Evolutionary conservation across 2,888 invertebrate genomes (phyloP).

Genomic region (Pegoplata infirma): DNA sequence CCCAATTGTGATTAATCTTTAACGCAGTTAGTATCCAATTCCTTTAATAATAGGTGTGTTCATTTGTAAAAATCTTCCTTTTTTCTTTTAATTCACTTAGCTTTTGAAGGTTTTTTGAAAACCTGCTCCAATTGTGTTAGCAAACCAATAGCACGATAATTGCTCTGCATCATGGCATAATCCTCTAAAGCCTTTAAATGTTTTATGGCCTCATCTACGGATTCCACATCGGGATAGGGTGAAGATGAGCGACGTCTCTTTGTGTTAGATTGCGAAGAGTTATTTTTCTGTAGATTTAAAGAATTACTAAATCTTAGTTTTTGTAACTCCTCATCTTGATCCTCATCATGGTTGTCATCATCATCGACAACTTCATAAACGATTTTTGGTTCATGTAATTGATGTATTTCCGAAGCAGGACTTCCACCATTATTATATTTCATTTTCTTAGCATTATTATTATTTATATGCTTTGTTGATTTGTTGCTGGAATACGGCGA

Average conservation of each 20-base stretch:
- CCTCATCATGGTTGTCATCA: constrained; percentile 46
- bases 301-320: constrained; percentile 24
- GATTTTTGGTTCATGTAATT: constrained; percentile 47
- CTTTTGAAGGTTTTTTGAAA: constrained; percentile 65
- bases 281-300: neutral
- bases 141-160: constrained; percentile 74
- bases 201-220: constrained; percentile 65
- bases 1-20: no score
- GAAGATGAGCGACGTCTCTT: constrained; percentile 11
- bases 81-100: constrained; percentile 4
- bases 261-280: neutral
- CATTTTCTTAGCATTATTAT: constrained; percentile 26
- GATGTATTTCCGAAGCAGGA: no score
- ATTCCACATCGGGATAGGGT: constrained; percentile 58
- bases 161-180: constrained; percentile 72
- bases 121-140: constrained; percentile 71
- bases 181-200: constrained; percentile 71
- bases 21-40: no score
- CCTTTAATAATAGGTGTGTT: no score
- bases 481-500: no score
- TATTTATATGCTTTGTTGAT: no score
- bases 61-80: no score
- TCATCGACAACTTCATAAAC: constrained; percentile 46
- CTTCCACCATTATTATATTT: constrained; percentile 31
- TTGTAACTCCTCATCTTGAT: constrained; percentile 29